A percentile compares a stretch with the other conserved stretches of the same genome.
Conservation (phyloP, 2,888 invertebrate genomes). For the Erebia epiphron region DNA sequence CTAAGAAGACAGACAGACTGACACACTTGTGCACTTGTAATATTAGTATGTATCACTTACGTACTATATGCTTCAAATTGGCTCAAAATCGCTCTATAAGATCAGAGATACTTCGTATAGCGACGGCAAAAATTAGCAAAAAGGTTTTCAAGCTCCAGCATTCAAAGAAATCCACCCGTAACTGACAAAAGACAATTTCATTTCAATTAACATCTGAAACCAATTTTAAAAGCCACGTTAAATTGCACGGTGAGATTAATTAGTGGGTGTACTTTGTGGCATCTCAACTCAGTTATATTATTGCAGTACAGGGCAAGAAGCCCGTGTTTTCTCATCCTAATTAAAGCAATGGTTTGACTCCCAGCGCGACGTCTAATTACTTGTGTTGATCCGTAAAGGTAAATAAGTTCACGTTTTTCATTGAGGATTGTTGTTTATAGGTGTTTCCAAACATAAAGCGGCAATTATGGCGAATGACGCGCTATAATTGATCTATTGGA, state of each 20-base stretch:
- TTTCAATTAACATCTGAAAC: conserved; percentile 30
- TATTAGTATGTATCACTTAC: too few relatives aligned
- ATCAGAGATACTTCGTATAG: too few relatives aligned
- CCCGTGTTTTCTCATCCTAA: conserved; percentile 58
- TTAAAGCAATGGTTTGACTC: conserved; percentile 56
- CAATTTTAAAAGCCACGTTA: conserved; percentile 34
- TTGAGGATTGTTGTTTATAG: too few relatives aligned
- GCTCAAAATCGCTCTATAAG: too few relatives aligned
- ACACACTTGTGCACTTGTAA: too few relatives aligned
- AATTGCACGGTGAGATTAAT: conserved; percentile 46
- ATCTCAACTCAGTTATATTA: conserved; percentile 42
- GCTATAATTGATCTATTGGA: too few relatives aligned
- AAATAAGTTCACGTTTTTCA: conserved; percentile 40
- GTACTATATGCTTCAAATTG: too few relatives aligned
- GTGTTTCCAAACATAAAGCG: too few relatives aligned
- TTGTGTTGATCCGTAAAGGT: conserved; percentile 51
- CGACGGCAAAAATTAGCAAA: background rate
- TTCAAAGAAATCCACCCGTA: background rate
- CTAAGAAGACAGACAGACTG: too few relatives aligned
- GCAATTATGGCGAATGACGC: too few relatives aligned
- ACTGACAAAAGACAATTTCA: conserved; percentile 9
- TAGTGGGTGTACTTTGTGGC: conserved; percentile 40
- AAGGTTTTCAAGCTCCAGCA: background rate
- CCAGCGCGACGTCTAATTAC: conserved; percentile 50
- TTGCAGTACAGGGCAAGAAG: conserved; percentile 46